phyloP scores from a whole-genome alignment of 2,797 vertebrate genomes.

The Arctocebus calabarensis region DNA sequence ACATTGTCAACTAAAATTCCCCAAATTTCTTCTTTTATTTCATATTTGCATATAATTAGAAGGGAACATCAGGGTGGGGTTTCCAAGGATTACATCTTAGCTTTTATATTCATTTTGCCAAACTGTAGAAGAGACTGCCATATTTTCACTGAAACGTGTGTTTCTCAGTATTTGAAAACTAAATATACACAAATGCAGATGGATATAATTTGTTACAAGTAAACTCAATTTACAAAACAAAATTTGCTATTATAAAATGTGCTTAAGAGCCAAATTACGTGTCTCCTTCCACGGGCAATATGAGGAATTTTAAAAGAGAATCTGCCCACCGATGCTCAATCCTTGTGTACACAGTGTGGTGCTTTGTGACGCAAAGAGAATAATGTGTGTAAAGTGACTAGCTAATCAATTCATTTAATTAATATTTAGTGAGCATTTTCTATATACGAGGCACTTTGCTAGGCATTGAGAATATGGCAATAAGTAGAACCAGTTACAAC shows the following conservation, averaged over 20 bases:
- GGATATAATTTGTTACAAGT: constrained; percentile 38
- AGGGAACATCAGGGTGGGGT: not conserved
- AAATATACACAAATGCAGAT: not conserved
- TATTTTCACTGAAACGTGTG: not conserved
- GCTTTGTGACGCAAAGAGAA: not conserved
- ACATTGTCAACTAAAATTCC: not conserved
- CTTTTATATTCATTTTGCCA: constrained; percentile 36
- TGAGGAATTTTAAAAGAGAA: constrained; percentile 25
- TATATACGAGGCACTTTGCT: not conserved
- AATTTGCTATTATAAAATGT: not conserved
- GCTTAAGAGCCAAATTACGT: not conserved
- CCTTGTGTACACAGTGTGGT: not conserved
- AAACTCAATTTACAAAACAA: constrained; percentile 37
- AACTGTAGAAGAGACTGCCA: not conserved
- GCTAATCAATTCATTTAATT: constrained; percentile 1
- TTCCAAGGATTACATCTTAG: not conserved
- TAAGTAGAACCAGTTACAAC: not conserved
- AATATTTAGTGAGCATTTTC: not conserved
- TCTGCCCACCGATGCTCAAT: not conserved
- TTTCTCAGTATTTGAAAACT: constrained; percentile 18
- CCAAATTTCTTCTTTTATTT: not conserved
- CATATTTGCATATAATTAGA: constrained; percentile 33
- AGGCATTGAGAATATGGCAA: not conserved
- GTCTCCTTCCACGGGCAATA: not conserved
- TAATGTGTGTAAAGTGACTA: not conserved